phyloP scores from a whole-genome alignment of 2,113 vertebrate genomes.

The Hucho hucho region DNA sequence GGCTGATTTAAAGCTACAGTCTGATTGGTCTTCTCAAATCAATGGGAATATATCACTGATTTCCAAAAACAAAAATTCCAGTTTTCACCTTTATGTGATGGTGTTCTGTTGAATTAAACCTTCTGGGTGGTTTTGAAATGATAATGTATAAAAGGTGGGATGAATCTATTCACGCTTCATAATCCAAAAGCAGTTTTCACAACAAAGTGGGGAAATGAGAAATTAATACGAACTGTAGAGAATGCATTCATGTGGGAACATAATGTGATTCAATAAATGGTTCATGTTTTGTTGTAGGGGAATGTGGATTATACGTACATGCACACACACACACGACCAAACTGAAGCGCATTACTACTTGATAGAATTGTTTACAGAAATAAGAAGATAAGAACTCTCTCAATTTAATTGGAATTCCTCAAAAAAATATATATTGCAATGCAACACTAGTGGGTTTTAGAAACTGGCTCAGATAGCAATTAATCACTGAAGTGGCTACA shows the following conservation, averaged over 20 bases:
- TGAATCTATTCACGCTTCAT: neutral
- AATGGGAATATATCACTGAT: too few species aligned
- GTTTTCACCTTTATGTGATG: too few species aligned
- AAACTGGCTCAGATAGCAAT: slow-evolving; percentile 30
- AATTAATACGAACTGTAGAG: neutral
- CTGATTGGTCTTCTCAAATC: too few species aligned
- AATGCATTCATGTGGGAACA: too few species aligned
- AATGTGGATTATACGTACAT: too few species aligned
- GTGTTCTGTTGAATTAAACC: too few species aligned
- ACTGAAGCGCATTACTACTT: slow-evolving; percentile 34
- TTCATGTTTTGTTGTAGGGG: neutral
- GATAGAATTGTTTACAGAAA: slow-evolving; percentile 40
- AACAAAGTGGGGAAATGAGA: neutral
- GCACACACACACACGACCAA: neutral
- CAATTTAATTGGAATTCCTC: slow-evolving; percentile 54
- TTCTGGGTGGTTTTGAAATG: too few species aligned
- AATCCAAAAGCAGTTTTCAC: neutral
- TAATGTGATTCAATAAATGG: neutral
- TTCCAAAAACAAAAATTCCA: too few species aligned
- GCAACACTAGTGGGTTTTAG: slow-evolving; percentile 1
- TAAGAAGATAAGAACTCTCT: slow-evolving; percentile 44
- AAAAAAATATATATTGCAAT: slow-evolving; percentile 41
- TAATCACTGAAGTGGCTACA: slow-evolving; percentile 33
- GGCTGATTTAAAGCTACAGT: too few species aligned
- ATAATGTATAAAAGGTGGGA: neutral